Evolutionary conservation across 2,113 vertebrate genomes (phyloP), one percentile per base, ranked within the genome.

Genomic region (Cathartes aura): DNA sequence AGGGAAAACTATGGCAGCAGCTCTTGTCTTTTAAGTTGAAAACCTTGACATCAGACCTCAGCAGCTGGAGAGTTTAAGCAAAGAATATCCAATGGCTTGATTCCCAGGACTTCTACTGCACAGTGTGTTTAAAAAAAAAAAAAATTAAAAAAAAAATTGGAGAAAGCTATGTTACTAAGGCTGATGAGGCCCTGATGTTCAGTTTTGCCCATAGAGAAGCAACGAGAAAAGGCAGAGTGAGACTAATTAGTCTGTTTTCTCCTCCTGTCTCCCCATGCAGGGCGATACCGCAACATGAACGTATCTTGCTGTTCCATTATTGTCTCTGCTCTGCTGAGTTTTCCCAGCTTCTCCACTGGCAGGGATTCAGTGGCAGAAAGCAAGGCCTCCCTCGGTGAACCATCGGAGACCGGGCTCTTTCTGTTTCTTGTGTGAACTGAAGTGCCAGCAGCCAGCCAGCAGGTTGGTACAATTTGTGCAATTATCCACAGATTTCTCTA

Each of bases 281-380:
- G 29, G 68, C 2, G 0, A 16, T 45, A 43, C 26, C 5, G 1
- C 15, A 42, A 22, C 34, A 24, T 2, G 4, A 66, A 26, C 2
- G 0, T 9, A 8, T 58, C 81, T 68, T 53, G 7, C 38, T 67
- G 11, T n/a, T 26, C 36, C 19, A 3, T 42, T 68, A 23, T 36
- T 38, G 18, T 40, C 32, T 48, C 42, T 24, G 74, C 47, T 38
- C 56, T 43, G 34, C 53, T 20, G 85, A 66, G 29, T 20, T 53
- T 36, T 36, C 23, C 40, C 5, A 2, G 14, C 11, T 63, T 48
- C 52, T 76, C 36, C 20, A 3, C 48, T 55, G 78, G 18, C 11
- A 40, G 21, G 32, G 23, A 15, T 26, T 73, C 64, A 55, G 38
- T 52, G 78, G 53, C 82, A 48, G 68, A 45, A 52, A 29, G 47